Percentiles rank a stretch among this genome's conserved stretches.
Evolutionary conservation across 2,888 invertebrate genomes (phyloP).

Genomic region (Cremastinae sp.): DNA sequence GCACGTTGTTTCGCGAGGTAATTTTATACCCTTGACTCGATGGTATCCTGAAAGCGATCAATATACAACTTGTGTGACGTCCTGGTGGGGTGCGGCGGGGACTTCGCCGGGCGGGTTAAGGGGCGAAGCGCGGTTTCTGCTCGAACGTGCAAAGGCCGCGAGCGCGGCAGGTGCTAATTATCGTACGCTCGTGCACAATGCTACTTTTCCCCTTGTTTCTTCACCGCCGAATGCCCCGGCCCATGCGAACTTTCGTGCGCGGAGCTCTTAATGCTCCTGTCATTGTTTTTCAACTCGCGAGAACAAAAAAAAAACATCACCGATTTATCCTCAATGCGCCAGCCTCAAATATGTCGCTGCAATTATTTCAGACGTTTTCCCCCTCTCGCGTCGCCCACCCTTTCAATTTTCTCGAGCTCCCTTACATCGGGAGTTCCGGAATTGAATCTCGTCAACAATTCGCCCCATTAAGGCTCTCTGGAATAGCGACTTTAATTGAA

Average conservation of each 20-base stretch:
- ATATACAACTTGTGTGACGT: slow-evolving; percentile 26
- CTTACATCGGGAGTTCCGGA: too few relatives aligned
- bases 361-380: too few relatives aligned
- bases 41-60: slow-evolving; percentile 45
- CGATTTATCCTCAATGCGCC: background rate
- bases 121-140: slow-evolving; percentile 30
- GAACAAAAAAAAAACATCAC: slow-evolving; percentile 11
- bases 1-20: slow-evolving; percentile 17
- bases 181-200: slow-evolving; percentile 39
- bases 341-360: background rate
- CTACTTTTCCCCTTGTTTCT: slow-evolving; percentile 1
- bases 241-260: slow-evolving; percentile 35
- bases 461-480: background rate
- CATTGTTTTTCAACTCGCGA: slow-evolving; percentile 4
- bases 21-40: slow-evolving; percentile 40
- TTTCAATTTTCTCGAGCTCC: too few relatives aligned
- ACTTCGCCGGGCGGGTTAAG: background rate
- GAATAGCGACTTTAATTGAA: background rate
- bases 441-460: too few relatives aligned
- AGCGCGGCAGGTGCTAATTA: slow-evolving; percentile 51
- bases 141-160: slow-evolving; percentile 35
- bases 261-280: slow-evolving; percentile 25
- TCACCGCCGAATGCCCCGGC: slow-evolving; percentile 14
- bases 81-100: background rate
- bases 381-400: too few relatives aligned